phyloP scores from a whole-genome alignment of 1,140 invertebrate genomes.

The Drosophila mojavensis region DNA sequence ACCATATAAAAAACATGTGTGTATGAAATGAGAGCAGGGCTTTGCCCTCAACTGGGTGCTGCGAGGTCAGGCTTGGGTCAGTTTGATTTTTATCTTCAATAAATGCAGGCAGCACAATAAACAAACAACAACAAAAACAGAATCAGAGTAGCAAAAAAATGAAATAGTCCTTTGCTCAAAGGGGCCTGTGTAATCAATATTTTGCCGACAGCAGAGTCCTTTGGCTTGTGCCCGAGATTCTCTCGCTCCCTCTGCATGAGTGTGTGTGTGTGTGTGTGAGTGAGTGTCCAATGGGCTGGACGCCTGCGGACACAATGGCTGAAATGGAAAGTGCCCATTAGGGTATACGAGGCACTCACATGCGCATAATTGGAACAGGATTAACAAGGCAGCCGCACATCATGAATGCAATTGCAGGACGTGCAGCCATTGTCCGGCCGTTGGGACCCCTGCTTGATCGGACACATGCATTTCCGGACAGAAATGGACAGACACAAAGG shows the following conservation, averaged over 20 bases:
- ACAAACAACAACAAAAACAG: slow-evolving; percentile 35
- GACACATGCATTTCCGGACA: slow-evolving; percentile 59
- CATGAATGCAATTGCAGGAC: slow-evolving; percentile 58
- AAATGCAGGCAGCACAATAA: slow-evolving; percentile 48
- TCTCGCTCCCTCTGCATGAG: slow-evolving; percentile 1
- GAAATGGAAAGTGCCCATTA: slow-evolving; percentile 79
- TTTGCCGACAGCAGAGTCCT: slow-evolving; percentile 62
- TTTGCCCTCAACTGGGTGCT: slow-evolving; percentile 15
- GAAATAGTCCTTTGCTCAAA: slow-evolving; percentile 30
- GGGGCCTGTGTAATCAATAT: slow-evolving; percentile 73
- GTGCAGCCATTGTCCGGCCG: slow-evolving; percentile 57
- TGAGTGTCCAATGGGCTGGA: slow-evolving; percentile 28
- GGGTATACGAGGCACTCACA: slow-evolving; percentile 72
- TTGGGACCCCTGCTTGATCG: slow-evolving; percentile 35
- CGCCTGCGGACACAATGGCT: slow-evolving; percentile 56
- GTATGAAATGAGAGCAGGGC: slow-evolving; percentile 12
- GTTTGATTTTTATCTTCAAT: slow-evolving; percentile 66
- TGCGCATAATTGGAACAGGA: slow-evolving; percentile 78
- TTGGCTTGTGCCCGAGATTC: slow-evolving; percentile 11
- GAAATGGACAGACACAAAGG: slow-evolving; percentile 20
- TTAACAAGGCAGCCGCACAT: slow-evolving; percentile 67
- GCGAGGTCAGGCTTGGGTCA: slow-evolving; percentile 62
- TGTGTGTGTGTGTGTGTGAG: slow-evolving; percentile 9
- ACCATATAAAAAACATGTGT: background rate
- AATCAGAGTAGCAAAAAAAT: slow-evolving; percentile 24